Evolutionary conservation across 1,140 invertebrate species (phyloP).

Genomic region (Coelopa frigida): DNA sequence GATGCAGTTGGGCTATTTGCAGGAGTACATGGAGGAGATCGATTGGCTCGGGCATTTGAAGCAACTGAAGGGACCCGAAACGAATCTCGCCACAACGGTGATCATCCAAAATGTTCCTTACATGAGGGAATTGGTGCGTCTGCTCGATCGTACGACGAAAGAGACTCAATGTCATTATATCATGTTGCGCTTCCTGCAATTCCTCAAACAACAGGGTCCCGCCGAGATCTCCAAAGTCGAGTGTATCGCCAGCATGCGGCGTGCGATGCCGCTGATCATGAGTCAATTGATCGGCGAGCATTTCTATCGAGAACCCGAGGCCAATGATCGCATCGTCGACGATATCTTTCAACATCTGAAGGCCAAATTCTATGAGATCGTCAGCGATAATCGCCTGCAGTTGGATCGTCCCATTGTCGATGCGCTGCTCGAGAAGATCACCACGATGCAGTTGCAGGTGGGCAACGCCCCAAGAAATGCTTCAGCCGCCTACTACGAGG

Average conservation of each 20-base stretch:
- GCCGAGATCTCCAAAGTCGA: constrained; percentile 30
- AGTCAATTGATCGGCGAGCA: constrained; percentile 31
- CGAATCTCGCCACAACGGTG: constrained; percentile 19
- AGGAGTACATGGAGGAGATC: constrained; percentile 29
- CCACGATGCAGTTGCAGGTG: constrained; percentile 25
- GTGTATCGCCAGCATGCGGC: constrained; percentile 31
- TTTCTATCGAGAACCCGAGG: constrained; percentile 15
- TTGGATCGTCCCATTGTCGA: constrained; percentile 25
- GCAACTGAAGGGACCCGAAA: constrained; percentile 15
- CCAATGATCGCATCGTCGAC: constrained; percentile 14
- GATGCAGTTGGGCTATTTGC: constrained; percentile 33
- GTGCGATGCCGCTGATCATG: constrained; percentile 34
- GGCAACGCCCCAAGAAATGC: constrained; percentile 25
- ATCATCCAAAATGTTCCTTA: constrained; percentile 37
- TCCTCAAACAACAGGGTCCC: constrained; percentile 31
- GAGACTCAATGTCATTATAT: constrained; percentile 36
- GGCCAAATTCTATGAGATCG: constrained; percentile 22
- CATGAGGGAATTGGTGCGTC: constrained; percentile 22
- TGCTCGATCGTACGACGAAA: constrained; percentile 19
- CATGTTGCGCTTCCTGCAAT: constrained; percentile 31
- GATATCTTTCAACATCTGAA: constrained; percentile 16
- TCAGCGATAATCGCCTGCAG: constrained; percentile 28
- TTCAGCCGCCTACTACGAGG: constrained; percentile 15
- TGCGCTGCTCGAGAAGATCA: constrained; percentile 25
- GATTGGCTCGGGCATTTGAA: constrained; percentile 28